Base-by-base conservation (phyloP, 2,888 invertebrate genomes). In the Periphyllus acericola region DNA sequence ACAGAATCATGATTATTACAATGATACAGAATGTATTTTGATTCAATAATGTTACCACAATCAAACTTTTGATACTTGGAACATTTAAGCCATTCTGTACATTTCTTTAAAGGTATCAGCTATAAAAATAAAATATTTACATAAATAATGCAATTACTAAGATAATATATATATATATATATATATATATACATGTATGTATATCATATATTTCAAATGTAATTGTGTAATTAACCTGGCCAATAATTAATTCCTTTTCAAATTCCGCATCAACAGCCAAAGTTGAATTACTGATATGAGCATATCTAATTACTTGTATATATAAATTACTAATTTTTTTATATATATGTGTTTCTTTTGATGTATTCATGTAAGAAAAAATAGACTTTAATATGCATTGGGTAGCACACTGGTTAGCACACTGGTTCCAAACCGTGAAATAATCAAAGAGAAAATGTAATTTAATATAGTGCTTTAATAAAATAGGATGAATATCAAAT, bases 391-490 rank as follows among this genome's bases (percentile, higher is more conserved):
- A 79, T 66, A 79, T 29, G 52, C 0, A 21, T 71, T 52, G 52
- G 5, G 40, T n/a, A n/a, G n/a, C n/a, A n/a, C n/a, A n/a, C n/a
- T n/a, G n/a, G 19, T 34, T 86, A n/a, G n/a, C 85, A 5, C 68
- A 79, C 32, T 52, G 25, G 36, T 66, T 79, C 85, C 85, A 86
- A 78, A 71, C n/a, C 19, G 85, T 86, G n/a, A 52, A 72, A 36
- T 34, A 79, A 32, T 86, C 85, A 71, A 86, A 71, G n/a, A 79
- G 11, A n/a, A 86, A 86, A 46, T 86, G 85, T 34, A 86, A 79
- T 6, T 71, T 86, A 25, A 79, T 55, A 55, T 79, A 86, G n/a
- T 71, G 79, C 17, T 71, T 86, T 72, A 78, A 21, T 71, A 86
- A 25, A 3, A 52, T 14, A 46, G 46, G 46, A 46, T 46, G 14